Evolutionary conservation across 2,888 invertebrate species (phyloP), one percentile per base, ranked within the genome.

Genomic region (Epiblema foenella): DNA sequence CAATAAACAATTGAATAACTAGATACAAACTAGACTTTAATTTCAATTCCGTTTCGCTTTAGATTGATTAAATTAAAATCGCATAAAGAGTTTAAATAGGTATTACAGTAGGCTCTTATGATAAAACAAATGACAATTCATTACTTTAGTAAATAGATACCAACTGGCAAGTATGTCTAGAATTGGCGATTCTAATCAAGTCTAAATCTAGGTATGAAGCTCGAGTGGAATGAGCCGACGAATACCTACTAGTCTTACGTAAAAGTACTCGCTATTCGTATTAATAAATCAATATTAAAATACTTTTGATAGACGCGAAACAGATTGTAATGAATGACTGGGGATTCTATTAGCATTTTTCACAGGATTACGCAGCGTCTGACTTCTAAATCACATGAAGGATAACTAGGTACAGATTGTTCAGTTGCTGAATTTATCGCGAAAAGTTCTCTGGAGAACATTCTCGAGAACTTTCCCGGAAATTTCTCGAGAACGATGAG

Each of bases 101-200:
- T 46, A 15, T 15, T 15, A 11, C 42, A n/a, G n/a, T 42, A 4
- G 15, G n/a, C 10, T 24, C 59, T 59, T 42, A 20, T 39, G 9
- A 59, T 59, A 59, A 59, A 42, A 57, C 17, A 57, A 57, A 59
- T 59, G 42, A 59, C 20, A 42, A 20, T 59, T 39, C 15, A 59
- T 2, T 42, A 57, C 24, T 24, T 24, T 24, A 7, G 33, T 33
- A 33, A 33, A 33, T 33, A 33, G 24, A 24, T 24, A 24, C 24
- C 24, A 4, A 24, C 8, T 46, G 46, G 1, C 46, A n/a, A 46
- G 46, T 46, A 46, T 8, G n/a, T n/a, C 15, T 46, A 12, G 5
- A 42, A 42, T 15, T 15, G 46, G n/a, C n/a, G 7, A 46, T 46
- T 46, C 8, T n/a, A 46, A 46, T 46, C 46, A 46, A 46, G n/a